Conservation (phyloP, 1,140 invertebrate species). For the Bombus sylvicola region DNA sequence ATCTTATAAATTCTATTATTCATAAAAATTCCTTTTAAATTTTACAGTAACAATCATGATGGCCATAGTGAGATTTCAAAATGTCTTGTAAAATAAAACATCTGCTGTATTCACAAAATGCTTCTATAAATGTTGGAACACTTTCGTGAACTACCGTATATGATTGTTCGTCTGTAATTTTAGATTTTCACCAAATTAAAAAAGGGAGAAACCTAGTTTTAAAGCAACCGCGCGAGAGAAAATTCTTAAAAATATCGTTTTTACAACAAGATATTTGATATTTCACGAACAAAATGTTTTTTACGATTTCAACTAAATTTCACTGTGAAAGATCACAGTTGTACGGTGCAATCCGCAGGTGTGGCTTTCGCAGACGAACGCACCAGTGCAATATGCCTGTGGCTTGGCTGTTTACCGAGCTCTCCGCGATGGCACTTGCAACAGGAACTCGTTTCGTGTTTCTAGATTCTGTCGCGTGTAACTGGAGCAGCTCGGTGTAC, state of each 20-base stretch:
- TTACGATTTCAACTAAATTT: not conserved
- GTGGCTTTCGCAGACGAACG: not conserved
- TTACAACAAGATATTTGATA: not conserved
- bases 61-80: no score
- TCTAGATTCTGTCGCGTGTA: slow-evolving; percentile 1
- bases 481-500: not conserved
- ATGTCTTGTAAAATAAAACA: no score
- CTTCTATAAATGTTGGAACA: no score
- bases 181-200: not conserved
- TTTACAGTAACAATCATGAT: no score
- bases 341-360: not conserved
- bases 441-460: slow-evolving; percentile 45
- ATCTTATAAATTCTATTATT: no score
- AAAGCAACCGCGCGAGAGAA: not conserved
- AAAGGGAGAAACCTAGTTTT: not conserved
- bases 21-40: no score
- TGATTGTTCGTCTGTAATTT: not conserved
- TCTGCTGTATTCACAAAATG: no score
- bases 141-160: no score
- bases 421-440: slow-evolving; percentile 29
- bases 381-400: slow-evolving; percentile 35
- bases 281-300: not conserved
- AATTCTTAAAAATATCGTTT: not conserved
- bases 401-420: slow-evolving; percentile 41
- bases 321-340: no score